Percentiles rank a stretch among this genome's conserved stretches.
Conservation (phyloP, 2,888 invertebrate genomes). For the Troides aeacus region DNA sequence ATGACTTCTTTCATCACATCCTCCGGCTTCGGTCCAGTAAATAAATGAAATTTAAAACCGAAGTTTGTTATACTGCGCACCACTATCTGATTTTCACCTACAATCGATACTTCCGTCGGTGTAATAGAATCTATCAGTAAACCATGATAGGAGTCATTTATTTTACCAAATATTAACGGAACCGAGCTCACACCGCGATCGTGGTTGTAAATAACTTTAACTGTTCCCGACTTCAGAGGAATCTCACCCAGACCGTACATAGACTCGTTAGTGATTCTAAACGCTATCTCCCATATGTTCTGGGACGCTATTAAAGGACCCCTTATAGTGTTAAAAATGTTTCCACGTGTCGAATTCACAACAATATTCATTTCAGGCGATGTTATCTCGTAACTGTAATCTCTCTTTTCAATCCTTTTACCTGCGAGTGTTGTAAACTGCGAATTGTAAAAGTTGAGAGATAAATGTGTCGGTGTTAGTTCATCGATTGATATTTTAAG, state of each 20-base stretch:
- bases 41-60: slow-evolving; percentile 66
- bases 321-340: slow-evolving; percentile 74
- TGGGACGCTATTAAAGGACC: slow-evolving; percentile 81
- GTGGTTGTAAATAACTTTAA: slow-evolving; percentile 72
- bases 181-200: slow-evolving; percentile 62
- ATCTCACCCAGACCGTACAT: slow-evolving; percentile 81
- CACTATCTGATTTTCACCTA: slow-evolving; percentile 74
- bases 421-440: slow-evolving; percentile 40
- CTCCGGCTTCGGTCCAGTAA: slow-evolving; percentile 62
- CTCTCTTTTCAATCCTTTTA: slow-evolving; percentile 47
- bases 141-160: slow-evolving; percentile 78
- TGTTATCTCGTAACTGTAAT: slow-evolving; percentile 52
- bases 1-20: slow-evolving; percentile 65
- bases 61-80: slow-evolving; percentile 75
- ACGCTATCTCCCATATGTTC: slow-evolving; percentile 81
- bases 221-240: slow-evolving; percentile 53
- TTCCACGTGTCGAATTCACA: slow-evolving; percentile 50
- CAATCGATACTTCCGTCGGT: slow-evolving; percentile 77
- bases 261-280: slow-evolving; percentile 73
- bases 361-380: slow-evolving; percentile 56
- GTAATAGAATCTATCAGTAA: slow-evolving; percentile 73
- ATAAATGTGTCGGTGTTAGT: slow-evolving; percentile 57
- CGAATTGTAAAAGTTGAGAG: slow-evolving; percentile 59
- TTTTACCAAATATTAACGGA: slow-evolving; percentile 76
- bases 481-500: slow-evolving; percentile 63